phyloP scores from a whole-genome alignment of 2,888 invertebrate species.

The Erpobdella octoculata region DNA sequence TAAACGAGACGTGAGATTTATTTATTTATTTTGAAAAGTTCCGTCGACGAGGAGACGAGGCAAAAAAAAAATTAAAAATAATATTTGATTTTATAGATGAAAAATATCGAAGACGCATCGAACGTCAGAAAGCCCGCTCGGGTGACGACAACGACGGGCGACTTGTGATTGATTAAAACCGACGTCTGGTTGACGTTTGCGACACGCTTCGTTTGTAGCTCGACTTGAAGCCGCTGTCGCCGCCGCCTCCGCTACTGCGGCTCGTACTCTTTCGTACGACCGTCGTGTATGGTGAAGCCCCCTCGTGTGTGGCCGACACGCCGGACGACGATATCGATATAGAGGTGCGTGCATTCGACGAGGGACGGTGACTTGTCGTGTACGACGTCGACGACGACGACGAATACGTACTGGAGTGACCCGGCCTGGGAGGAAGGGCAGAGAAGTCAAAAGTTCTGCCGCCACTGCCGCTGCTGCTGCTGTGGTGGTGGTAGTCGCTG shows the following conservation, averaged over 20 bases:
- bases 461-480: not conserved
- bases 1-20: too few species aligned
- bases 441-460: slow-evolving; percentile 15
- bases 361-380: not conserved
- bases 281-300: slow-evolving; percentile 17
- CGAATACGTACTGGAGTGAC: not conserved
- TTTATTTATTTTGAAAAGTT: too few species aligned
- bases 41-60: too few species aligned
- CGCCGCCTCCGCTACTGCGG: not conserved
- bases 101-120: too few species aligned
- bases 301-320: not conserved
- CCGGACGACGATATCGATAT: not conserved
- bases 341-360: not conserved
- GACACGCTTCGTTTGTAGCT: slow-evolving; percentile 18
- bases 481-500: not conserved
- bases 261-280: slow-evolving; percentile 12
- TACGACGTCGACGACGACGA: not conserved
- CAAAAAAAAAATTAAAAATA: too few species aligned
- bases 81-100: too few species aligned
- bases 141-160: not conserved
- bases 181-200: not conserved
- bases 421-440: not conserved
- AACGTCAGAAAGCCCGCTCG: too few species aligned
- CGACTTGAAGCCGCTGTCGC: not conserved
- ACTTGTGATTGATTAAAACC: not conserved